Base-by-base conservation (phyloP, 2,797 vertebrate species). In the Bradypodion ventrale region DNA sequence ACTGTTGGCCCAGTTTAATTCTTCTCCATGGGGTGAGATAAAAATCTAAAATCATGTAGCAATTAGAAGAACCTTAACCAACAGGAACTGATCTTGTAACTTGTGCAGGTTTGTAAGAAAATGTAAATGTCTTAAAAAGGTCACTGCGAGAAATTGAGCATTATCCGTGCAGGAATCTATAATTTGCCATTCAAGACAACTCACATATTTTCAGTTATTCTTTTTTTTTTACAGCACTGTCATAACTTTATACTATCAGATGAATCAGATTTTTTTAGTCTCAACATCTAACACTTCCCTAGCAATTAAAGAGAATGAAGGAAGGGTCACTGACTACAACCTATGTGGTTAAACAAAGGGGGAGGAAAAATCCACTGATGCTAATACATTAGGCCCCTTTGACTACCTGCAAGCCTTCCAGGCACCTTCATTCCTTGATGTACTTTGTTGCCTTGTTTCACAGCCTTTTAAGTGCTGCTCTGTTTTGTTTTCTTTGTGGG, bases 41-140 rank as follows among this genome's bases (percentile, higher is more conserved):
- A 85, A 84, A 80, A 75, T 85, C 77, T 80, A 79, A 81, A 78
- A 85, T 85, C 84, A 81, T 81, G 84, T 85, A 76, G 84, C 73
- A 85, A 85, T 85, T 85, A 72, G 90, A 87, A 83, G 83, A 87
- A 87, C 78, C 83, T 63, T 25, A 59, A 89, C 72, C 80, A 75
- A 70, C 35, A 63, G 66, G 87, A 86, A 78, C 32, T 88, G 84
- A 78, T 37, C 83, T 92, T 75, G 85, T 60, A 86, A 80, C 81
- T 95, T 94, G 93, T 82, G 94, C 96, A 95, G 89, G 35, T 56
- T 90, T 87, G 84, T 90, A 91, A 90, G 95, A 97, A 97, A 97
- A 76, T 96, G 95, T 94, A 97, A 96, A 96, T 96, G 97, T 96
- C 91, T 96, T 87, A 95, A 95, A 97, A 97, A 98, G 95, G 96